phyloP scores from a whole-genome alignment of 1,140 invertebrate genomes.

The Anthonomus grandis region DNA sequence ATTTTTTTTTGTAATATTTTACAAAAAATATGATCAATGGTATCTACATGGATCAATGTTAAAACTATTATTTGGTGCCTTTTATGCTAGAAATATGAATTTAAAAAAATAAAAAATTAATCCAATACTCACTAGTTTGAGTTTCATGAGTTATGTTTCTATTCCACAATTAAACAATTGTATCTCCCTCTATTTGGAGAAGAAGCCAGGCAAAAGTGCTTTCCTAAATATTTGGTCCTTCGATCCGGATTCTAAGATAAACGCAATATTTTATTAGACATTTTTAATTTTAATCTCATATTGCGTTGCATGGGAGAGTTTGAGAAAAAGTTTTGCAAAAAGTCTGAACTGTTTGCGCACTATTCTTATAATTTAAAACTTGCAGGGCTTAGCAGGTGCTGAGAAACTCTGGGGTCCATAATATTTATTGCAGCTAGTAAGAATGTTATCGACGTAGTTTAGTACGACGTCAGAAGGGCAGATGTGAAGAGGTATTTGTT shows the following conservation, averaged over 20 bases:
- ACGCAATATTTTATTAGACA: constrained; percentile 3
- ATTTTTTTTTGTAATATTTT: too few relatives aligned
- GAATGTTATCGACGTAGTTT: constrained; percentile 28
- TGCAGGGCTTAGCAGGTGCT: constrained; percentile 4
- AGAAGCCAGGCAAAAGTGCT: too few relatives aligned
- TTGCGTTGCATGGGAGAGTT: not conserved
- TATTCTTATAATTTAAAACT: constrained; percentile 15
- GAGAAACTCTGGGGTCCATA: not conserved
- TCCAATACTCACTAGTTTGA: too few relatives aligned
- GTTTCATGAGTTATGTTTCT: too few relatives aligned
- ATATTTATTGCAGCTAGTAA: constrained; percentile 3
- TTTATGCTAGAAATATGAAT: too few relatives aligned
- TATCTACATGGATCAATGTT: too few relatives aligned
- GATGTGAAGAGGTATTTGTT: constrained; percentile 24
- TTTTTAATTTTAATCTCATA: not conserved
- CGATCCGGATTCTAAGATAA: constrained; percentile 4
- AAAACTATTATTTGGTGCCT: too few relatives aligned
- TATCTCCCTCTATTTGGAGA: too few relatives aligned
- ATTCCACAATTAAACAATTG: too few relatives aligned
- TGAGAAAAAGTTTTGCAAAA: not conserved
- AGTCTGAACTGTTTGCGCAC: constrained; percentile 9
- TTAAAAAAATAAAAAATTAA: too few relatives aligned
- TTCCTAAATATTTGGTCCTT: too few relatives aligned
- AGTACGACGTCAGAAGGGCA: constrained; percentile 31
- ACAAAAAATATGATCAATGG: too few relatives aligned